phyloP scores from a whole-genome alignment of 2,113 vertebrate species.

The Reinhardtius hippoglossoides region DNA sequence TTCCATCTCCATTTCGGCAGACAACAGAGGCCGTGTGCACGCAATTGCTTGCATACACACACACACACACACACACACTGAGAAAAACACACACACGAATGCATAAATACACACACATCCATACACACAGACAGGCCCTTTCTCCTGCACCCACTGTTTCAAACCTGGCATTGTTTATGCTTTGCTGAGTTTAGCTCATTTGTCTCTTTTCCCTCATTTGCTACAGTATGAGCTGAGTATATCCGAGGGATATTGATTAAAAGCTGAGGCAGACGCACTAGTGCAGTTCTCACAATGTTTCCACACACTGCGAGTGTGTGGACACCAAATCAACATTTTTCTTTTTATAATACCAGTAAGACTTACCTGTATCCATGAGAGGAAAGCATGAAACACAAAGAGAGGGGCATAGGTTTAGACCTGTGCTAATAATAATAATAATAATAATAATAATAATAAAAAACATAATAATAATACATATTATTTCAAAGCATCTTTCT shows the following conservation, averaged over 20 bases:
- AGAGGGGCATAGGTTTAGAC: constrained; percentile 16
- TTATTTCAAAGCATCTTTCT: no score
- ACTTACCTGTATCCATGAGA: constrained; percentile 57
- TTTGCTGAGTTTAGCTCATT: constrained; percentile 70
- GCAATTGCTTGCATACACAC: constrained; percentile 11
- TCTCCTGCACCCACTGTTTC: constrained; percentile 53
- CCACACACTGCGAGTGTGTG: constrained; percentile 10
- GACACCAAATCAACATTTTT: constrained; percentile 51
- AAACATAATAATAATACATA: no score
- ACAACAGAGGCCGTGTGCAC: constrained; percentile 53
- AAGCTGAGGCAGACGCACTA: constrained; percentile 46
- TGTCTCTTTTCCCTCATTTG: constrained; percentile 66
- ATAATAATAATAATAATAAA: not conserved
- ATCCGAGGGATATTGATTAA: constrained; percentile 70
- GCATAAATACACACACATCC: constrained; percentile 1
- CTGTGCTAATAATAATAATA: not conserved
- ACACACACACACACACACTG: constrained; percentile 11
- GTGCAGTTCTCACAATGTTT: constrained; percentile 30
- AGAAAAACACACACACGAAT: constrained; percentile 1
- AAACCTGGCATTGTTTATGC: constrained; percentile 64
- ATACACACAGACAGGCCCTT: constrained; percentile 27
- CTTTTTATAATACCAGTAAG: constrained; percentile 30
- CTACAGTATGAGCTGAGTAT: constrained; percentile 50
- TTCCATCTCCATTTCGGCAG: constrained; percentile 70
- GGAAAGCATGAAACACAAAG: constrained; percentile 41